Conservation (phyloP, 2,113 vertebrate species). For the Hyperopisus bebe region DNA sequence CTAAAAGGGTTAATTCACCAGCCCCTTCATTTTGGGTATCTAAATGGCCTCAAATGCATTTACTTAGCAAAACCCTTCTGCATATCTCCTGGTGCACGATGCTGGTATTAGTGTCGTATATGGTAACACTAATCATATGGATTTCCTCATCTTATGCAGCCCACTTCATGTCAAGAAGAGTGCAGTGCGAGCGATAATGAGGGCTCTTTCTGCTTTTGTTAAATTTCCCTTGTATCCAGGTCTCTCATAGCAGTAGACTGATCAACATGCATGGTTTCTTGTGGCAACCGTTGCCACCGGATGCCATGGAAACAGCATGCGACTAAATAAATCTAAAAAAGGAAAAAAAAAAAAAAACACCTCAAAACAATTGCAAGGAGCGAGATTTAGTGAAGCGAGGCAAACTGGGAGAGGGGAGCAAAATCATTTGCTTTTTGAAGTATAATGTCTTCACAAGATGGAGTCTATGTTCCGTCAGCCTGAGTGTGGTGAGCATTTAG, state of each 20-base stretch:
- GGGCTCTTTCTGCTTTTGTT: slow-evolving; percentile 4
- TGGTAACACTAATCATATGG: not conserved
- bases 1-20: not conserved
- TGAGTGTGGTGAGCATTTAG: not conserved
- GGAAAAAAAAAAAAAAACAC: not conserved
- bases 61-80: not conserved
- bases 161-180: slow-evolving; percentile 13
- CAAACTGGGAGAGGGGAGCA: not conserved
- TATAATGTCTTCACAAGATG: not conserved
- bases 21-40: not conserved
- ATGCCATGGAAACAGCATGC: slow-evolving; percentile 17
- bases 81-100: not conserved
- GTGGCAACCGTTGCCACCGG: not conserved
- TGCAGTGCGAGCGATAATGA: not conserved
- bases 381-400: not conserved
- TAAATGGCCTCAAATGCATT: not conserved
- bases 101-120: not conserved
- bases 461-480: not conserved
- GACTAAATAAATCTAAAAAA: slow-evolving; percentile 1
- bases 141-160: not conserved
- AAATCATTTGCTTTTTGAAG: not conserved
- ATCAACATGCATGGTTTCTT: slow-evolving; percentile 18
- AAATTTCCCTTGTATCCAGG: not conserved
- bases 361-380: slow-evolving; percentile 18
- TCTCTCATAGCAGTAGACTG: slow-evolving; percentile 2